phyloP scores from a whole-genome alignment of 2,888 invertebrate genomes.

The Oscheius sp. region DNA sequence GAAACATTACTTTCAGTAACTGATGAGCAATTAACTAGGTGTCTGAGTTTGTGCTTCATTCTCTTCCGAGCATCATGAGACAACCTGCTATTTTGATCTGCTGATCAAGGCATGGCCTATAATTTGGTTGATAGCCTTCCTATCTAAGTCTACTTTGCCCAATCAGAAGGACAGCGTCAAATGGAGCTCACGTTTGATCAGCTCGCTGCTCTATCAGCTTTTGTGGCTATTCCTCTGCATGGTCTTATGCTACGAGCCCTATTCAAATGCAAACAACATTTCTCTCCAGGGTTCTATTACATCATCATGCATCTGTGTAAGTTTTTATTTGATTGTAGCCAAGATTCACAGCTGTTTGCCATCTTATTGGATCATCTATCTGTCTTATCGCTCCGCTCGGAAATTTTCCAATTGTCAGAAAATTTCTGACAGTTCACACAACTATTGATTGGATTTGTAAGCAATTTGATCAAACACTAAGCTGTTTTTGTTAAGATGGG shows the following conservation, averaged over 20 bases:
- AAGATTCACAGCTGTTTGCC: slow-evolving; percentile 1
- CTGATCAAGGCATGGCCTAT: no score
- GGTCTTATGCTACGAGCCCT: not conserved
- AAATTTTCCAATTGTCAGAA: not conserved
- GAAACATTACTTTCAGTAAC: no score
- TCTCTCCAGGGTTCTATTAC: not conserved
- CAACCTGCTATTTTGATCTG: no score
- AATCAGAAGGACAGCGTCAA: not conserved
- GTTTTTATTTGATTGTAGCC: not conserved
- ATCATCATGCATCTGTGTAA: slow-evolving; percentile 12
- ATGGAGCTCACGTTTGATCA: not conserved
- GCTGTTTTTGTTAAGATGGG: not conserved
- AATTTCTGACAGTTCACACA: not conserved
- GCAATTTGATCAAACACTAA: not conserved
- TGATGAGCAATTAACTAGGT: no score
- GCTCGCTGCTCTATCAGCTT: not conserved
- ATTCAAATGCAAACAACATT: not conserved
- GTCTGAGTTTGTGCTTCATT: no score
- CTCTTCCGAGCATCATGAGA: no score
- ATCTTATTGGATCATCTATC: not conserved
- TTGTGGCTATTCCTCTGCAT: slow-evolving; percentile 3
- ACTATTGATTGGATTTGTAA: not conserved
- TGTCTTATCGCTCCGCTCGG: not conserved
- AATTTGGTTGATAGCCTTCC: no score
- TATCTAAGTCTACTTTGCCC: no score